phyloP scores from a whole-genome alignment of 1,140 invertebrate genomes.

The Bombus ignitus region DNA sequence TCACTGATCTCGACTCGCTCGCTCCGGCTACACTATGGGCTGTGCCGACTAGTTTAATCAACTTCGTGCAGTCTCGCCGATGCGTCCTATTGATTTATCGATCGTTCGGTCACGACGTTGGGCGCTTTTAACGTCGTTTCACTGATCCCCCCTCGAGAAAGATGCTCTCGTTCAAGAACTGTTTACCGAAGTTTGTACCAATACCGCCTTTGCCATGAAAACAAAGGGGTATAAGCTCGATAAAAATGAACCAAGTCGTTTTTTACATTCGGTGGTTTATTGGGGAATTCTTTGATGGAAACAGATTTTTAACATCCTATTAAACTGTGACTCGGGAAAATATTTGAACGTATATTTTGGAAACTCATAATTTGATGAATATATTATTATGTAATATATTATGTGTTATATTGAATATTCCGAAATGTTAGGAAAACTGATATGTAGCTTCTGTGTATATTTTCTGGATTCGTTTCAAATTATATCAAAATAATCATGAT shows the following conservation, averaged over 20 bases:
- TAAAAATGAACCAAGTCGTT: not conserved
- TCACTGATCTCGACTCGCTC: constrained; percentile 47
- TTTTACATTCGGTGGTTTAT: not conserved
- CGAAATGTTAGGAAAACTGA: too few relatives aligned
- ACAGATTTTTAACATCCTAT: not conserved
- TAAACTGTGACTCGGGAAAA: too few relatives aligned
- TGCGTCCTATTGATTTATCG: constrained; percentile 20
- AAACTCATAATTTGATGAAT: not conserved
- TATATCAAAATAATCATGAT: too few relatives aligned
- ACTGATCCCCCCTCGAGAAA: not conserved
- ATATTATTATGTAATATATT: too few relatives aligned
- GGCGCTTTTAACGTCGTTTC: not conserved
- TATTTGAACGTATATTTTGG: not conserved
- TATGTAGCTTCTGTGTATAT: too few relatives aligned
- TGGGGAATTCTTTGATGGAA: not conserved
- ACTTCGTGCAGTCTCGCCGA: constrained; percentile 35
- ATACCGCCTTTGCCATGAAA: not conserved
- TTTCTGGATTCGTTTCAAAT: too few relatives aligned
- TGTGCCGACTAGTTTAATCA: constrained; percentile 35
- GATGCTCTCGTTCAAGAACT: not conserved
- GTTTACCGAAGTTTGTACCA: not conserved
- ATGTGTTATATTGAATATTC: too few relatives aligned
- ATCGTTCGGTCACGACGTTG: not conserved
- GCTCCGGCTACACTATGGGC: not conserved
- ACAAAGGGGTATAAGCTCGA: not conserved